Conservation (phyloP, 2,797 vertebrate genomes). For the Melanotaenia nigrans region DNA sequence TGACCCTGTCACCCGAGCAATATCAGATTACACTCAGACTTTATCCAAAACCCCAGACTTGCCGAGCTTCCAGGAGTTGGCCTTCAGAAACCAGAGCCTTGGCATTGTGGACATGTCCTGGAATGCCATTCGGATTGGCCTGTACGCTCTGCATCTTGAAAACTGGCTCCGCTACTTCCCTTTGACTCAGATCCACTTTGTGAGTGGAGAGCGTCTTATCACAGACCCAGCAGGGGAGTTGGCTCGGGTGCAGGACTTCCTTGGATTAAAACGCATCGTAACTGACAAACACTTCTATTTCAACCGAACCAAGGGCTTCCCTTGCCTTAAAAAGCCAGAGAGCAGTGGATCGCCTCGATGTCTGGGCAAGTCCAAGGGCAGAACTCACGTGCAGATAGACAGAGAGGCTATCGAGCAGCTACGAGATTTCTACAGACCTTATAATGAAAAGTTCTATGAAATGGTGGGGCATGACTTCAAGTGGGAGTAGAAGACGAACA, state of each 20-base stretch:
- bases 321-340: constrained; percentile 91
- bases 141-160: constrained; percentile 91
- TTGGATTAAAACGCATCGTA: constrained; percentile 91
- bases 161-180: constrained; percentile 94
- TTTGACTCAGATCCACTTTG: constrained; percentile 93
- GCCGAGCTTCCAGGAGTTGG: constrained; percentile 92
- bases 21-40: constrained; percentile 95
- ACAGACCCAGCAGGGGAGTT: constrained; percentile 92
- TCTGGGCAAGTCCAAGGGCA: constrained; percentile 94
- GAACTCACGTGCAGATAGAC: constrained; percentile 94
- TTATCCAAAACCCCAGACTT: constrained; percentile 93
- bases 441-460: constrained; percentile 93
- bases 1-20: constrained; percentile 92
- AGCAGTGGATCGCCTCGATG: constrained; percentile 89
- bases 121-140: constrained; percentile 94
- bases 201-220: constrained; percentile 93
- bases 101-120: constrained; percentile 92
- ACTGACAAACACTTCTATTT: constrained; percentile 97
- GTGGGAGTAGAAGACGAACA: constrained; percentile 84
- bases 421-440: constrained; percentile 93
- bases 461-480: constrained; percentile 94
- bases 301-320: constrained; percentile 97
- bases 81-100: constrained; percentile 91
- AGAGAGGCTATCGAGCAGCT: constrained; percentile 93
- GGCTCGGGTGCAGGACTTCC: constrained; percentile 93